These are phyloP conservation scores for Oophaga pumilio DNA, from an alignment of 2,113 vertebrate genomes.

Conservation along the genomic window DNA sequence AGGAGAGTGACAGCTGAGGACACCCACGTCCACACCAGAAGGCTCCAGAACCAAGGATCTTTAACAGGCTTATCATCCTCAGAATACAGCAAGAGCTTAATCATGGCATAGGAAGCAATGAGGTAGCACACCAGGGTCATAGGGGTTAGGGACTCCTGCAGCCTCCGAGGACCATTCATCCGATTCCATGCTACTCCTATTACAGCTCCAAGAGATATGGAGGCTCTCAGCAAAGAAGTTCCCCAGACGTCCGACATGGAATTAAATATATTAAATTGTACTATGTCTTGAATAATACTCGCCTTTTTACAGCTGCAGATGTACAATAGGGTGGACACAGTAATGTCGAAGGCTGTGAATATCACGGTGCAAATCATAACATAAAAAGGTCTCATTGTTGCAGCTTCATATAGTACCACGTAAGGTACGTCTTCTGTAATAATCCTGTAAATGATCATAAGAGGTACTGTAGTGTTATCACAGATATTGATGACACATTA, in stretches of 20 bases:
- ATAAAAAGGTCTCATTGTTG: constrained; percentile 74
- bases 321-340: constrained; percentile 83
- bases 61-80: constrained; percentile 77
- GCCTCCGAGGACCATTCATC: constrained; percentile 76
- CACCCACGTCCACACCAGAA: constrained; percentile 86
- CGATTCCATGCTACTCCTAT: constrained; percentile 83
- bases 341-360: constrained; percentile 75
- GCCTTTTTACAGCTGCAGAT: constrained; percentile 68
- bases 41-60: constrained; percentile 84
- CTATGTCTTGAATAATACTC: constrained; percentile 75
- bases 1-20: constrained; percentile 72
- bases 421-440: background rate
- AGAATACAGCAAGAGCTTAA: constrained; percentile 87
- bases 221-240: constrained; percentile 78
- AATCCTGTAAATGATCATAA: background rate
- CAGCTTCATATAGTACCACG: background rate
- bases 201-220: constrained; percentile 81
- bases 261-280: constrained; percentile 80
- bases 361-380: constrained; percentile 70
- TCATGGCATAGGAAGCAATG: constrained; percentile 79
- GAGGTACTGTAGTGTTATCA: background rate
- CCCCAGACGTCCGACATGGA: constrained; percentile 89
- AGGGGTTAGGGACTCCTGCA: constrained; percentile 67
- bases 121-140: constrained; percentile 76
- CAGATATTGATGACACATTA: too few relatives aligned